These are phyloP conservation scores for Cheilosia soror DNA, from an alignment of 2,888 invertebrate genomes.

Conservation along the genomic window DNA sequence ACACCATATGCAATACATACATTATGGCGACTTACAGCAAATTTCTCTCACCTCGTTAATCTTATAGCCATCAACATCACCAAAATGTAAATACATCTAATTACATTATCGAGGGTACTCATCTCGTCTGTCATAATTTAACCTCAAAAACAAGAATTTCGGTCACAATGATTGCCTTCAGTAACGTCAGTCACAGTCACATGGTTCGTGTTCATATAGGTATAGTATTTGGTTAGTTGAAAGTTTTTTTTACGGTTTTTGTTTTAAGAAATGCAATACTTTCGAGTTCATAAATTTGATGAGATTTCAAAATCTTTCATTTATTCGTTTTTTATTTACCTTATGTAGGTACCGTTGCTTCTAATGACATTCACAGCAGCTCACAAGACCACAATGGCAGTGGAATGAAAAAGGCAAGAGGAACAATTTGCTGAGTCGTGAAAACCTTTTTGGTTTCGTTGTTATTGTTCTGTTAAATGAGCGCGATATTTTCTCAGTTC, in stretches of 20 bases:
- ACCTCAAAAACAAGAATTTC: slow-evolving; percentile 44
- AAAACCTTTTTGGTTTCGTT: slow-evolving; percentile 48
- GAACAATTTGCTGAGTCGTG: slow-evolving; percentile 47
- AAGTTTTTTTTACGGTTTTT: slow-evolving; percentile 7
- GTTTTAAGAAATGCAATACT: slow-evolving; percentile 34
- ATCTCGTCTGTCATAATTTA: slow-evolving; percentile 47
- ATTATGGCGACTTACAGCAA: neutral
- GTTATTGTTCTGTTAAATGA: slow-evolving; percentile 44
- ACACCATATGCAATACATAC: neutral
- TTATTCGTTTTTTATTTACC: slow-evolving; percentile 26
- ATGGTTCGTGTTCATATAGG: neutral
- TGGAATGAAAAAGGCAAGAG: slow-evolving; percentile 7
- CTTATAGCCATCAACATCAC: neutral
- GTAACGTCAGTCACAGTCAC: slow-evolving; percentile 14
- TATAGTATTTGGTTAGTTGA: neutral
- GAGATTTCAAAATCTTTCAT: slow-evolving; percentile 55
- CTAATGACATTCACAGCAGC: slow-evolving; percentile 61
- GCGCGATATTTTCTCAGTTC: slow-evolving; percentile 43
- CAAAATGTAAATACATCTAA: slow-evolving; percentile 10
- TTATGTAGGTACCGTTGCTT: slow-evolving; percentile 12
- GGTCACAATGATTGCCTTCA: slow-evolving; percentile 56
- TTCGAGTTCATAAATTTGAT: slow-evolving; percentile 58
- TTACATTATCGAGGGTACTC: slow-evolving; percentile 21
- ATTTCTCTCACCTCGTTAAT: neutral
- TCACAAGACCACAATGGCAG: neutral